Evolutionary conservation across 2,113 vertebrate species (phyloP).

Genomic region (Ceyx margarethae): DNA sequence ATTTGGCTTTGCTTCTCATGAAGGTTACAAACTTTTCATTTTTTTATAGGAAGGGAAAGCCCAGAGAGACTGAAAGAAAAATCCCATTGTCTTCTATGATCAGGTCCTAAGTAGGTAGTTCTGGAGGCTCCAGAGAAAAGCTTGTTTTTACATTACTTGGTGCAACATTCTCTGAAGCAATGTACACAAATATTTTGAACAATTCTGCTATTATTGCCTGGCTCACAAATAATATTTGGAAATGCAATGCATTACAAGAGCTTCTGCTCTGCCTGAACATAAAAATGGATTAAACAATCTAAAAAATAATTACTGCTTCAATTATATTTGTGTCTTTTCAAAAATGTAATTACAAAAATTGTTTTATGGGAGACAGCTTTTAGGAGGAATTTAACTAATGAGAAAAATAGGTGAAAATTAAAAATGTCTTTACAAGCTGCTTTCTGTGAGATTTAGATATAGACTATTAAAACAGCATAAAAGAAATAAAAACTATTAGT

Average conservation of each 20-base stretch:
- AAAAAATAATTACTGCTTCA: background rate
- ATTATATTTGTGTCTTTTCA: background rate
- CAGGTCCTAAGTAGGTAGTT: background rate
- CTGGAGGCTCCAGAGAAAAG: background rate
- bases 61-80: background rate
- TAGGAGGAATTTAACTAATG: background rate
- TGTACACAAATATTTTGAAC: background rate
- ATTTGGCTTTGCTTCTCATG: background rate
- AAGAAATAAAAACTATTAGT: background rate
- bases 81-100: background rate
- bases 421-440: background rate
- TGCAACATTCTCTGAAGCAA: background rate
- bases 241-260: background rate
- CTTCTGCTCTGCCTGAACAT: background rate
- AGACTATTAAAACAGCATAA: background rate
- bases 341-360: background rate
- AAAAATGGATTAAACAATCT: background rate
- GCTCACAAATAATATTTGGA: background rate
- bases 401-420: background rate
- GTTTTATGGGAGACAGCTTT: background rate
- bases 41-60: background rate
- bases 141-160: background rate
- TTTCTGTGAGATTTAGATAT: background rate
- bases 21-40: background rate
- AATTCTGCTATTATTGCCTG: background rate